Evolutionary conservation across 2,888 invertebrate genomes (phyloP), one percentile per base, ranked within the genome.

Genomic region (Macrosiphum euphorbiae): DNA sequence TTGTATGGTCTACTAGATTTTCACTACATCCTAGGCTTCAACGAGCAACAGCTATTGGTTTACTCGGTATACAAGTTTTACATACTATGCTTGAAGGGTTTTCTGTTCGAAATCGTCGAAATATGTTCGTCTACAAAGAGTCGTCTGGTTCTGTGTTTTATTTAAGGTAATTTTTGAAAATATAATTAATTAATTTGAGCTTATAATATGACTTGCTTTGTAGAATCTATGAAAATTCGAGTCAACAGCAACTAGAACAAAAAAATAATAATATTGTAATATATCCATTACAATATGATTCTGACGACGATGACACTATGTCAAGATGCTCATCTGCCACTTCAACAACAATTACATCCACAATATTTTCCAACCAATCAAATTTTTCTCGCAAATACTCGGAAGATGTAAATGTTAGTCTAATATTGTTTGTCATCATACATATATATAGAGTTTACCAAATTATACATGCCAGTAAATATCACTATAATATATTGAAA

Each of bases 121-220:
- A 98, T 95, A 97, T 98, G 97, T 98, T 97, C 96, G 97, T 98
- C 28, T 97, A 97, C 95, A 96, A 97, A 95, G 97, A 98, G 95
- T 96, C 96, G 13, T 86, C 96, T 94, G 96, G 96, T 35, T 97
- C 97, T 95, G 97, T 97, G 0, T 97, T 97, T 95, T 97, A 97
- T 95, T 95, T 97, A 84, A 95, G 96, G 96, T 96, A 95, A 94
- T 20, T 87, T 78, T 91, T 85, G 52, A 20, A 88, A 67, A 50
- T n/a, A 50, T 24, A 3, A 41, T 26, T n/a, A 10, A 61, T 52
- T 44, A 13, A 67, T 35, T 35, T 41, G 7, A 52, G 35, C 2
- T 50, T 28, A 44, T 52, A 58, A 28, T 61, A 86, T 86, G 61
- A 0, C 28, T n/a, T 88, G 88, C 78, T 89, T 50, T 94, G 44